Percentiles rank a stretch among this genome's conserved stretches.
Conservation (phyloP, 1,140 invertebrate genomes). For the Hycleus phaleratus region DNA sequence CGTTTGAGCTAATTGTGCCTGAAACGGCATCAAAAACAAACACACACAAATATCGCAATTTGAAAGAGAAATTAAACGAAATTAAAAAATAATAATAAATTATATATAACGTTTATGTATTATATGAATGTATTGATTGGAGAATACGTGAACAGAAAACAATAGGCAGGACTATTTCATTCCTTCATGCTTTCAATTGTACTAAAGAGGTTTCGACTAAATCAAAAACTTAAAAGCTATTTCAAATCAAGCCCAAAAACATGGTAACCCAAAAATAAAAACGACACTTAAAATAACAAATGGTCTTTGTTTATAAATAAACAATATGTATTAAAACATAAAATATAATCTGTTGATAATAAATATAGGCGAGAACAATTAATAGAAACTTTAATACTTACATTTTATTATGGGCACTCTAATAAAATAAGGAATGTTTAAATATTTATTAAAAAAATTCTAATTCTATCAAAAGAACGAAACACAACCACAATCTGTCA, state of each 20-base stretch:
- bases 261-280: conserved; percentile 1
- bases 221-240: conserved; percentile 1
- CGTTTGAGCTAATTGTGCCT: conserved; percentile 6
- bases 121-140: no score
- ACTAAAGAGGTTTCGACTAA: not conserved
- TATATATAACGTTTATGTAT: not conserved
- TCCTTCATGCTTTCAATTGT: conserved; percentile 14
- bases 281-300: conserved; percentile 10
- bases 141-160: not conserved
- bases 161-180: conserved; percentile 3
- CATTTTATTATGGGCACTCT: no score
- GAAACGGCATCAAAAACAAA: conserved; percentile 4
- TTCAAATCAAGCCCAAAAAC: conserved; percentile 8
- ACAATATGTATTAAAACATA: not conserved
- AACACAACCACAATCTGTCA: no score
- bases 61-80: not conserved
- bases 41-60: not conserved
- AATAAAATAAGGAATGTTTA: no score
- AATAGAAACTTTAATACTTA: no score
- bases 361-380: not conserved
- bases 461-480: no score
- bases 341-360: not conserved
- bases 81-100: not conserved
- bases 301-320: conserved; percentile 6
- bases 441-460: no score